Base-by-base conservation (phyloP, 2,888 invertebrate genomes). In the Beris morrisii region DNA sequence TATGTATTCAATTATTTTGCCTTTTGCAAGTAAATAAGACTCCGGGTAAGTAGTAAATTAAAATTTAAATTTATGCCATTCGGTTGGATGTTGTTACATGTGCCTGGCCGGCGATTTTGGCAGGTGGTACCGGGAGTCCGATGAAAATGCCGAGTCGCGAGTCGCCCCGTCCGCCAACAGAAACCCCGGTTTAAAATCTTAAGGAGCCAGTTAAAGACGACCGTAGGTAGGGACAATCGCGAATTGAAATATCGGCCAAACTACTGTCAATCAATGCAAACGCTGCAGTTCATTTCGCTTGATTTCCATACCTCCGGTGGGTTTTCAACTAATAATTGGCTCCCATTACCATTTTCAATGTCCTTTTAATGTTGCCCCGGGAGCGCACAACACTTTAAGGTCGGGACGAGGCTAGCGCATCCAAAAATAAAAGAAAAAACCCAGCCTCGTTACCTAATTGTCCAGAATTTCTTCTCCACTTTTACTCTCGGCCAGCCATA, bases 51-150 rank as follows among this genome's bases (percentile, higher is more conserved):
- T 71, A 71, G 72, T 71, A 73, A 72, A 73, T 73, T 72, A 73
- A 73, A 73, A 73, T 72, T 73, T 72, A 73, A 73, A 72, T 73
- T 72, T 73, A 73, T 73, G 72, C 73, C 69, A 68, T 72, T 71
- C 67, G 66, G 7, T n/a, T 32, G 22, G 61, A 50, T 61, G 61
- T 61, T 46, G 61, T 61, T 61, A 61, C 61, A 61, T 61, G 61
- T 61, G 61, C 61, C 38, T 59, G 63, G 68, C 68, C 58, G 68
- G 64, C 64, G 66, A 50, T 64, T 66, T 69, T 66, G 64, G 69
- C 69, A 69, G 69, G 66, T 69, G 69, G 66, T 64, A 66, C 53
- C 57, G 15, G n/a, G 50, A 43, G 44, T 45, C 52, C 9, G 38
- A 38, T 38, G 9, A 38, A 38, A 38, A 5, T 5, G 38, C 38